These are phyloP conservation scores for Lasioglossum figueresi DNA, from an alignment of 2,888 invertebrate genomes.

Conservation along the genomic window DNA sequence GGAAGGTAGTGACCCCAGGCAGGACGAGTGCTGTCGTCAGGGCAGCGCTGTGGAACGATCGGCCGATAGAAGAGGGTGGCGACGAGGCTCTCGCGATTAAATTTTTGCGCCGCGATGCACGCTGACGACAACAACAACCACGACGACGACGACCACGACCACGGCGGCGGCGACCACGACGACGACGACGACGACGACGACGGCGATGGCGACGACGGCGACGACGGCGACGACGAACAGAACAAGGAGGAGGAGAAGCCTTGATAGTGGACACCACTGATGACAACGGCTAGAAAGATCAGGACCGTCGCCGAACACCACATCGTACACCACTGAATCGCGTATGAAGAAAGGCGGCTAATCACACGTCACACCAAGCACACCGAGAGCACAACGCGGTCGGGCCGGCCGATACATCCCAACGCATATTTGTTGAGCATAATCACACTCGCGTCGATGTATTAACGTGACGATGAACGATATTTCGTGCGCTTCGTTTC, in stretches of 20 bases:
- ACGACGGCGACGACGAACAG: conserved; percentile 52
- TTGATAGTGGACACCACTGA: conserved; percentile 72
- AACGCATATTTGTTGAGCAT: conserved; percentile 60
- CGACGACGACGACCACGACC: conserved; percentile 56
- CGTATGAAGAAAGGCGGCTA: conserved; percentile 62
- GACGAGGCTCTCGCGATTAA: conserved; percentile 72
- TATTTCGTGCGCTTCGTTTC: conserved; percentile 22
- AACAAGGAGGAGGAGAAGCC: conserved; percentile 53
- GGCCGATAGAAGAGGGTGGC: conserved; percentile 65
- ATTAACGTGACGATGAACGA: conserved; percentile 5
- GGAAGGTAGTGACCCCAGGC: conserved; percentile 71
- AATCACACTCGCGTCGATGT: conserved; percentile 55
- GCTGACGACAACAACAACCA: conserved; percentile 50
- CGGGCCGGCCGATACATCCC: conserved; percentile 66
- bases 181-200: neutral
- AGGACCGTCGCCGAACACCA: conserved; percentile 77
- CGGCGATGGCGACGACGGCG: conserved; percentile 39
- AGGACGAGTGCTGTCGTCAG: conserved; percentile 72
- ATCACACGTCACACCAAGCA: conserved; percentile 77
- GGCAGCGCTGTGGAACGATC: conserved; percentile 69
- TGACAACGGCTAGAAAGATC: conserved; percentile 71
- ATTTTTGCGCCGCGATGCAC: conserved; percentile 70
- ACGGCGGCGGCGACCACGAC: neutral
- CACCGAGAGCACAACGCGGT: conserved; percentile 71
- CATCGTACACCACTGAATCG: conserved; percentile 79